Percentiles rank a stretch among this genome's conserved stretches.
Conservation (phyloP, 2,113 vertebrate species). For the Poeciliopsis turrubarensis region DNA sequence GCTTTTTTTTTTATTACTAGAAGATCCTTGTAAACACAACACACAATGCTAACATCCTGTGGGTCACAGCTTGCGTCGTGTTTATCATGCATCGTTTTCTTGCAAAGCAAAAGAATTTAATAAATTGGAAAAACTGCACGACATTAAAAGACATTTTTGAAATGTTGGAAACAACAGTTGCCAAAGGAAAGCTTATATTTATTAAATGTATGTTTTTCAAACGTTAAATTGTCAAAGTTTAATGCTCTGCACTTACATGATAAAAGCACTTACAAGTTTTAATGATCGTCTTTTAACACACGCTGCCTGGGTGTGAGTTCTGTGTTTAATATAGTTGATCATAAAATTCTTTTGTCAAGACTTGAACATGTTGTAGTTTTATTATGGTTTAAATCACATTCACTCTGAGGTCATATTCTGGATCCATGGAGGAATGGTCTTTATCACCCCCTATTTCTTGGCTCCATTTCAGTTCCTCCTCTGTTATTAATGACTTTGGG, state of each 20-base stretch:
- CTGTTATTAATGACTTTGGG: too few relatives aligned
- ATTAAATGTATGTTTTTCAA: slow-evolving; percentile 4
- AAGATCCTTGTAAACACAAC: slow-evolving; percentile 57
- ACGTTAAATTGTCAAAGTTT: not conserved
- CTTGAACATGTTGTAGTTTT: too few relatives aligned
- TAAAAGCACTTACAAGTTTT: not conserved
- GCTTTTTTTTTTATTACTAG: slow-evolving; percentile 33
- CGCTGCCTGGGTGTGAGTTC: too few relatives aligned
- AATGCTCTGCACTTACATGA: slow-evolving; percentile 61
- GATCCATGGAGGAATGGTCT: too few relatives aligned
- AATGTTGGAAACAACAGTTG: not conserved
- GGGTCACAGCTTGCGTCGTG: slow-evolving; percentile 39
- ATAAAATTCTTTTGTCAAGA: too few relatives aligned
- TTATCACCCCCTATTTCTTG: too few relatives aligned
- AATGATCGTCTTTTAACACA: not conserved
- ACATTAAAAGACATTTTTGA: slow-evolving; percentile 13
- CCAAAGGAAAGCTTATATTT: slow-evolving; percentile 31
- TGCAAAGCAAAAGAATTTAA: slow-evolving; percentile 31
- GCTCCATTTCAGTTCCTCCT: too few relatives aligned
- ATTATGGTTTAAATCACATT: too few relatives aligned
- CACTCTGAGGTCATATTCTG: too few relatives aligned
- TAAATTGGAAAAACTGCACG: slow-evolving; percentile 28
- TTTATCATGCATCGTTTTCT: slow-evolving; percentile 45
- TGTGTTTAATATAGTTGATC: too few relatives aligned
- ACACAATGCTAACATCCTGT: slow-evolving; percentile 46